A percentile compares a stretch with the other conserved stretches of the same genome.
These are phyloP conservation scores for Bombyx mandarina DNA, from an alignment of 1,140 invertebrate genomes.

Conservation along the genomic window DNA sequence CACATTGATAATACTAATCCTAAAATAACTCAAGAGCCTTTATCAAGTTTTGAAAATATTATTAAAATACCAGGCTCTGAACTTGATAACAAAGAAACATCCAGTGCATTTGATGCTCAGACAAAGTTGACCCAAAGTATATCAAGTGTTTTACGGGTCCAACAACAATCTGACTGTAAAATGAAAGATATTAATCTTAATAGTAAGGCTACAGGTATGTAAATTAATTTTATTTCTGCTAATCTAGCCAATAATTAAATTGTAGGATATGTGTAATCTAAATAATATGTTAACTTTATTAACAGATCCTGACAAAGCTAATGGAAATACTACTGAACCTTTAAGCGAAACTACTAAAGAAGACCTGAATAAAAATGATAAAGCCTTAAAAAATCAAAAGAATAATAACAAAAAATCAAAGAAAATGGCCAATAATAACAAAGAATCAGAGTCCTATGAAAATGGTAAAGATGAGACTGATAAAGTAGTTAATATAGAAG, in stretches of 20 bases:
- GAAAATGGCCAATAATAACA: constrained; percentile 43
- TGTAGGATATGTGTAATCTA: neutral
- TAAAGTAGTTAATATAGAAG: constrained; percentile 49
- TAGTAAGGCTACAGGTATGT: constrained; percentile 50
- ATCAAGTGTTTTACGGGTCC: constrained; percentile 38
- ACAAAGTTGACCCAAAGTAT: constrained; percentile 53
- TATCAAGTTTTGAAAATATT: constrained; percentile 55
- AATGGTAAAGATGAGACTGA: constrained; percentile 66
- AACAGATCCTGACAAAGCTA: constrained; percentile 50
- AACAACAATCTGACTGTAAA: constrained; percentile 46
- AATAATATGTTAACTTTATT: constrained; percentile 10
- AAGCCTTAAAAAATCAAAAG: constrained; percentile 49
- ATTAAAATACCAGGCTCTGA: constrained; percentile 25
- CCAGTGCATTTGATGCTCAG: constrained; percentile 52
- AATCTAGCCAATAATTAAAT: neutral
- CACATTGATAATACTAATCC: constrained; percentile 2
- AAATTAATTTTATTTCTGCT: constrained; percentile 7
- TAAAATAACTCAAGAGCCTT: constrained; percentile 37
- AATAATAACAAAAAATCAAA: constrained; percentile 46
- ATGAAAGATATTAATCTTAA: constrained; percentile 66
- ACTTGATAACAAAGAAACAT: constrained; percentile 23
- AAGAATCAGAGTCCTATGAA: constrained; percentile 47
- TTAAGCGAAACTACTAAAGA: constrained; percentile 41
- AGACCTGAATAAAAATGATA: constrained; percentile 58
- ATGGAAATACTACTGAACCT: constrained; percentile 47